Percentiles rank a stretch among this genome's conserved stretches.
phyloP scores from a whole-genome alignment of 2,113 vertebrate species.

The Pangasianodon hypophthalmus region DNA sequence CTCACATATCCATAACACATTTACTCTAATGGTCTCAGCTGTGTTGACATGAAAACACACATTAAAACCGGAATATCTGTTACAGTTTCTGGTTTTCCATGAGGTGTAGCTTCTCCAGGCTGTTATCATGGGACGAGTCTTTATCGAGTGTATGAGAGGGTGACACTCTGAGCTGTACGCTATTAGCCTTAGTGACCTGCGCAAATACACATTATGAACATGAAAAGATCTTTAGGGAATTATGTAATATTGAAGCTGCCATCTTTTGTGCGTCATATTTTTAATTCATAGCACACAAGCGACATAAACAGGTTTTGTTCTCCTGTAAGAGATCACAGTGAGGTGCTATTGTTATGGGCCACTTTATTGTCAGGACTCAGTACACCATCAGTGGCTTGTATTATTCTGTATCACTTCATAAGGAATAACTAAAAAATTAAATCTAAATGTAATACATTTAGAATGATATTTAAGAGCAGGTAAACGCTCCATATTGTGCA shows the following conservation, averaged over 20 bases:
- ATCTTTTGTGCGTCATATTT: background rate
- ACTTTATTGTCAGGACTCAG: background rate
- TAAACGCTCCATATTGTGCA: background rate
- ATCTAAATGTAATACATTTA: background rate
- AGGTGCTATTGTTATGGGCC: background rate
- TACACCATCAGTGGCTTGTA: background rate
- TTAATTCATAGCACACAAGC: background rate
- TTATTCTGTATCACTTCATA: background rate
- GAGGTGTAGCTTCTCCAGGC: background rate
- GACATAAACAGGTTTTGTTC: background rate
- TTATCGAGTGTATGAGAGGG: background rate
- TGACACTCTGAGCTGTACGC: background rate
- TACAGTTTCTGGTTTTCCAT: background rate
- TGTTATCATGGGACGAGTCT: background rate
- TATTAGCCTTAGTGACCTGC: slow-evolving; percentile 2
- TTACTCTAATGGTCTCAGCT: background rate
- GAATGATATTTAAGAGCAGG: background rate
- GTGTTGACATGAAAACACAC: background rate
- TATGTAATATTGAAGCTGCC: background rate
- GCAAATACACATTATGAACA: background rate
- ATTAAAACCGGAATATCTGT: background rate
- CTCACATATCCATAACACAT: background rate
- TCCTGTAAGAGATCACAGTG: background rate
- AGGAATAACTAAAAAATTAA: background rate
- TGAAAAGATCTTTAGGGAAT: background rate